phyloP scores from a whole-genome alignment of 2,797 vertebrate species.

The Diceros bicornis region DNA sequence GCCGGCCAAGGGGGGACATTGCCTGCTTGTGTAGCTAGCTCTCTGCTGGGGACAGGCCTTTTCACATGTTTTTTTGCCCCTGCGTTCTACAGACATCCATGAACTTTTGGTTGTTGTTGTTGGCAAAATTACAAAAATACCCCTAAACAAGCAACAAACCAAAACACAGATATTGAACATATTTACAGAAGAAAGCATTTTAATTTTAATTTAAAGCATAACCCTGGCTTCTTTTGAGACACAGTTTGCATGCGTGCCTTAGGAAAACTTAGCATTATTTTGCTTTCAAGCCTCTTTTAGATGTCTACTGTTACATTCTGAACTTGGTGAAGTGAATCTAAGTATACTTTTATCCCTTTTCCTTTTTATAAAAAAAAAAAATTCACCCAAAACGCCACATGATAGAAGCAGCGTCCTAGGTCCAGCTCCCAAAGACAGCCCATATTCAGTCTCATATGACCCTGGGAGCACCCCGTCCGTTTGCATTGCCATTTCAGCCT shows the following conservation, averaged over 20 bases:
- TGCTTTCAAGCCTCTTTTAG: not conserved
- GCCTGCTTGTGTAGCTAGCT: not conserved
- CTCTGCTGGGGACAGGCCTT: not conserved
- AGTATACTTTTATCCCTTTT: not conserved
- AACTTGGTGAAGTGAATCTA: not conserved
- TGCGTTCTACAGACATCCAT: not conserved
- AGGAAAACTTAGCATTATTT: not conserved
- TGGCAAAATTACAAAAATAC: not conserved
- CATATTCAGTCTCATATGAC: fast-evolving
- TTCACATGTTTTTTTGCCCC: not conserved
- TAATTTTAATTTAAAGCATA: not conserved
- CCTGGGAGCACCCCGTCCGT: not conserved
- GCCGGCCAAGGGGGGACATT: no score
- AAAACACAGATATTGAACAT: not conserved
- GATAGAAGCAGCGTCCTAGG: not conserved
- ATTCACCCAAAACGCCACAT: not conserved
- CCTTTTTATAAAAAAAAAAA: not conserved
- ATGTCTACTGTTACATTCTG: not conserved
- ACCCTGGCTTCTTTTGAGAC: not conserved
- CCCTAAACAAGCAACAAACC: not conserved
- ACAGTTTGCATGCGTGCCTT: not conserved
- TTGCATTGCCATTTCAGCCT: not conserved
- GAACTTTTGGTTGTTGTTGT: not conserved
- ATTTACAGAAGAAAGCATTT: not conserved
- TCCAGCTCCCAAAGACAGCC: not conserved